Evolutionary conservation across 2,113 vertebrate species (phyloP).

Genomic region (Callaeas wilsoni): DNA sequence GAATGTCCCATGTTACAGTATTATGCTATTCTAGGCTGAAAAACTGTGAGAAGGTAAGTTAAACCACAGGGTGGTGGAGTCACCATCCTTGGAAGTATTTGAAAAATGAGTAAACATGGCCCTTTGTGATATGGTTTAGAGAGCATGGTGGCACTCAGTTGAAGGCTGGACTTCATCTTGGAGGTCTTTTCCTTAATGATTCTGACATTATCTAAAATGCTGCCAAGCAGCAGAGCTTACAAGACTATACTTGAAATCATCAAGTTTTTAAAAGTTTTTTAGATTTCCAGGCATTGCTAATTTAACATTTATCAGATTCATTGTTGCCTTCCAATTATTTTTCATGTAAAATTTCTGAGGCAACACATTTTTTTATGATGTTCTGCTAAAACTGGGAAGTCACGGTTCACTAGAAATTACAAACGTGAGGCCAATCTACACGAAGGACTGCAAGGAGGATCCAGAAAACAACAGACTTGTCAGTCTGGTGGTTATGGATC

Average conservation of each 20-base stretch:
- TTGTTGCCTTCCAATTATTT: neutral
- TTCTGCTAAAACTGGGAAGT: neutral
- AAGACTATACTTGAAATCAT: neutral
- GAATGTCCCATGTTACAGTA: neutral
- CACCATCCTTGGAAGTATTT: neutral
- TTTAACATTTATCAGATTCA: neutral
- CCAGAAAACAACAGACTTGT: neutral
- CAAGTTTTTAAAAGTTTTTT: neutral
- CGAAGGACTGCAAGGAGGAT: neutral
- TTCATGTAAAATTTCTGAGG: neutral
- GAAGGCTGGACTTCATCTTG: neutral
- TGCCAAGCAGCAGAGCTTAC: neutral
- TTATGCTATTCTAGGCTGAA: neutral
- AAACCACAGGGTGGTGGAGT: neutral
- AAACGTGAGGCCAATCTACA: neutral
- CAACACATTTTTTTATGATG: fast-evolving
- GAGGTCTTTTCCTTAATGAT: neutral
- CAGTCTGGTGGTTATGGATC: neutral
- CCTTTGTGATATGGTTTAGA: neutral
- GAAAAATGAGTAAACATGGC: neutral
- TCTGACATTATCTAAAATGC: neutral
- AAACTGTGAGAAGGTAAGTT: neutral
- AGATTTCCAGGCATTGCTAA: neutral
- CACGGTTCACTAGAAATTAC: neutral
- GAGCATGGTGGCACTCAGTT: neutral